Conservation (phyloP, 1,140 invertebrate genomes). For the Pararge aegeria region DNA sequence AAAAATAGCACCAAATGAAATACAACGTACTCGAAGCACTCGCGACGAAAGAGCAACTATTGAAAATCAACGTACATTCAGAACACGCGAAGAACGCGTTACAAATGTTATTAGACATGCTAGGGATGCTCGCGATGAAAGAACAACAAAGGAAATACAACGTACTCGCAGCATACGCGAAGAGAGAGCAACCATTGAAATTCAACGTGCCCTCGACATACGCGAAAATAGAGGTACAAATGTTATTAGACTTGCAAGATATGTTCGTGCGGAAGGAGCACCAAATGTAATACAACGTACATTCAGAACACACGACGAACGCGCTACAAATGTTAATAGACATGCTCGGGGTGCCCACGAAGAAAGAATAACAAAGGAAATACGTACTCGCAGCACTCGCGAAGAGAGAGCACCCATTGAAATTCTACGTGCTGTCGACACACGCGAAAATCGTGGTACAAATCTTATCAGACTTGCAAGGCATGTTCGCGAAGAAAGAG, state of each 20-base stretch:
- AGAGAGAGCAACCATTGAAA: constrained; percentile 4
- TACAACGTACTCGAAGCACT: not conserved
- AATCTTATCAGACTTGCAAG: too few species aligned
- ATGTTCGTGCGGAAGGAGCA: not conserved
- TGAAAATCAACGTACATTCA: not conserved
- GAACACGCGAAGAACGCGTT: too few species aligned
- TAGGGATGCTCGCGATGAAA: not conserved
- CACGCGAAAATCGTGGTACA: not conserved
- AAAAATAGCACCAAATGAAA: not conserved
- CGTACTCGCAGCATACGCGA: not conserved
- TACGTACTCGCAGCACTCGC: not conserved
- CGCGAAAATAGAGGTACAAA: not conserved
- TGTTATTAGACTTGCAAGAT: not conserved
- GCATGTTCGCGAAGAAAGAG: not conserved
- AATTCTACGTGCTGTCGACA: not conserved
- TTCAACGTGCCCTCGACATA: not conserved
- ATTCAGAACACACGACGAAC: not conserved
- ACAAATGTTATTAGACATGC: too few species aligned
- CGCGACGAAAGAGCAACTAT: not conserved
- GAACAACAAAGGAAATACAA: not conserved
- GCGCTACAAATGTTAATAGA: not conserved
- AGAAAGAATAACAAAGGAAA: not conserved
- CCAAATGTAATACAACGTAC: too few species aligned
- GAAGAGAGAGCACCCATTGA: not conserved
- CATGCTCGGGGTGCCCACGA: not conserved